phyloP scores from a whole-genome alignment of 2,797 vertebrate species.

The Cirrhinus mrigala region DNA sequence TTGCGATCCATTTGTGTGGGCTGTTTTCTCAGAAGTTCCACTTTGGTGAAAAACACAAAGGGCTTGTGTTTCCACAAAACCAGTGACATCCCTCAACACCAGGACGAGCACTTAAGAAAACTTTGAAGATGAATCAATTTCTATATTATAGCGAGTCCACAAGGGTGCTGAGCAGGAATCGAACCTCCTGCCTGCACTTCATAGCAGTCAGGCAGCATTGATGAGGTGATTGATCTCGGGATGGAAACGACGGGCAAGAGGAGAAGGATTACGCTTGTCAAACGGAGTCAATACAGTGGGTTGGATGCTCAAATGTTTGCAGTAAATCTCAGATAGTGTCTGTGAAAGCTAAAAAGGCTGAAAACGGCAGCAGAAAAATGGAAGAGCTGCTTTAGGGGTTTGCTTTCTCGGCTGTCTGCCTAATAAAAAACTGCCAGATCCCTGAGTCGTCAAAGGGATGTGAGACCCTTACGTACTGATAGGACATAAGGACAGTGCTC shows the following conservation, averaged over 20 bases:
- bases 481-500: background rate
- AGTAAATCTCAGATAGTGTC: conserved; percentile 87
- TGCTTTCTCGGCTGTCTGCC: conserved; percentile 71
- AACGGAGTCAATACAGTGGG: conserved; percentile 84
- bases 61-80: conserved; percentile 75
- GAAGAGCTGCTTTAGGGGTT: conserved; percentile 59
- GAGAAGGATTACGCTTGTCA: conserved; percentile 90
- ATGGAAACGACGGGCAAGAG: conserved; percentile 90
- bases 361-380: conserved; percentile 67
- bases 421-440: conserved; percentile 74
- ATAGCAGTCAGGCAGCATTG: conserved; percentile 86
- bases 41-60: conserved; percentile 71
- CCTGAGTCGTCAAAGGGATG: conserved; percentile 69
- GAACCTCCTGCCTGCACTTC: conserved; percentile 89
- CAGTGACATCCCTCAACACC: conserved; percentile 67
- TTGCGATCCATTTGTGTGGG: conserved; percentile 43
- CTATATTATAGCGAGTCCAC: conserved; percentile 89
- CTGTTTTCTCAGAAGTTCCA: conserved; percentile 59
- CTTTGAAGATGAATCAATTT: conserved; percentile 91
- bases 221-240: conserved; percentile 91
- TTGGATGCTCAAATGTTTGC: conserved; percentile 84
- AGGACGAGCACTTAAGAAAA: conserved; percentile 84
- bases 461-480: conserved; percentile 2
- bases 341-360: conserved; percentile 79
- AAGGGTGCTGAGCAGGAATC: conserved; percentile 82